Base-by-base conservation (phyloP, 2,113 vertebrate genomes). In the Xyliphius kryptos region DNA sequence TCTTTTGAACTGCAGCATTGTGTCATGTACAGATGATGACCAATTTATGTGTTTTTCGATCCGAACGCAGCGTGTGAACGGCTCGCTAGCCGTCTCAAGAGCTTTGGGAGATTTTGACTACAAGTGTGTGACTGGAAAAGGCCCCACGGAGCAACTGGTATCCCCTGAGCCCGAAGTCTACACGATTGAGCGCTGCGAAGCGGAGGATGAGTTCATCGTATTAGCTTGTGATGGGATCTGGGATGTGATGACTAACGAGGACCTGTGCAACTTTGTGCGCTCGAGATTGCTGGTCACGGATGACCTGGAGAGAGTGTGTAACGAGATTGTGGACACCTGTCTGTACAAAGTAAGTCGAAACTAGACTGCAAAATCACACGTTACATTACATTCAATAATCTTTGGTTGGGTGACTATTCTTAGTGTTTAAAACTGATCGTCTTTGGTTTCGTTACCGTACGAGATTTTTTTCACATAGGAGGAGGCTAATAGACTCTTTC, bases 321-420 rank as follows among this genome's bases (percentile, higher is more conserved):
- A 99, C 88, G 94, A 98, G 89, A 94, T 99, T 79, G 93, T 99
- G 69, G 96, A 99, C 87, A 99, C 96, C 80, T 99, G 96, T 86
- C 89, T 99, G 78, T 98, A 99, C 86, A 99, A 99, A 94, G 96
- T 99, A 90, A 78, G 74, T 2, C 62, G 40, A 56, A 41, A n/a
- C n/a, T n/a, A n/a, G n/a, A n/a, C n/a, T n/a, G n/a, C n/a, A n/a
- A n/a, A n/a, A n/a, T n/a, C n/a, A n/a, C n/a, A n/a, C n/a, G n/a
- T n/a, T n/a, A n/a, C n/a, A n/a, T n/a, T n/a, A n/a, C n/a, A n/a
- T n/a, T n/a, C n/a, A n/a, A n/a, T n/a, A n/a, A n/a, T n/a, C n/a
- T n/a, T n/a, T n/a, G n/a, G n/a, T n/a, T n/a, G n/a, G n/a, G n/a
- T n/a, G n/a, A n/a, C n/a, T n/a, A n/a, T n/a, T n/a, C n/a, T n/a